Conservation (phyloP, 1,140 invertebrate genomes). For the Cecropterus lyciades region DNA sequence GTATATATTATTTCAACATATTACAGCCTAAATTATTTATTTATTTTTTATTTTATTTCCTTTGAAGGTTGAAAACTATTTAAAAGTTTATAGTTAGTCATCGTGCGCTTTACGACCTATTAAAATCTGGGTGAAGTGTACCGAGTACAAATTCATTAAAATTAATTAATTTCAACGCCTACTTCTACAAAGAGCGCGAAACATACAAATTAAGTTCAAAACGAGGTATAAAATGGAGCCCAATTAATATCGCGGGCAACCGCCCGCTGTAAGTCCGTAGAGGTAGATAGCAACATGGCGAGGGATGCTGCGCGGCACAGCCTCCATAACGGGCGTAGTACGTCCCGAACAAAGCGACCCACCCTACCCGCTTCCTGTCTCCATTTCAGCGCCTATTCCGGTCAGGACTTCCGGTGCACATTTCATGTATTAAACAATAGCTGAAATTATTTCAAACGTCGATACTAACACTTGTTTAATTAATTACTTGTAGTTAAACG, state of each 20-base stretch:
- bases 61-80: not conserved
- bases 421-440: conserved; percentile 58
- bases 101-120: conserved; percentile 17
- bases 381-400: conserved; percentile 46
- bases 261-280: conserved; percentile 7
- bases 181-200: conserved; percentile 6
- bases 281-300: conserved; percentile 49
- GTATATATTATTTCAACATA: too few relatives aligned
- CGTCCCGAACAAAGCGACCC: conserved; percentile 70
- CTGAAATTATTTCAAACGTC: conserved; percentile 45
- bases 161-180: conserved; percentile 27
- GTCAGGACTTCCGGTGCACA: conserved; percentile 31
- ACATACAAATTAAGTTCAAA: conserved; percentile 30
- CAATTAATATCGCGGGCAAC: conserved; percentile 30
- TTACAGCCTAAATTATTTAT: too few relatives aligned
- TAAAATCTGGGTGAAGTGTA: conserved; percentile 25
- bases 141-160: conserved; percentile 5
- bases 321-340: conserved; percentile 71
- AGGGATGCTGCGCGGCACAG: conserved; percentile 78
- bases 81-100: not conserved
- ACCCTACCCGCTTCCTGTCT: conserved; percentile 61
- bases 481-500: conserved; percentile 46
- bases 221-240: conserved; percentile 20
- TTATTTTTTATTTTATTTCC: too few relatives aligned
- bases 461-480: conserved; percentile 51